Conservation (phyloP, 2,888 invertebrate genomes). For the Mylabris sibirica region DNA sequence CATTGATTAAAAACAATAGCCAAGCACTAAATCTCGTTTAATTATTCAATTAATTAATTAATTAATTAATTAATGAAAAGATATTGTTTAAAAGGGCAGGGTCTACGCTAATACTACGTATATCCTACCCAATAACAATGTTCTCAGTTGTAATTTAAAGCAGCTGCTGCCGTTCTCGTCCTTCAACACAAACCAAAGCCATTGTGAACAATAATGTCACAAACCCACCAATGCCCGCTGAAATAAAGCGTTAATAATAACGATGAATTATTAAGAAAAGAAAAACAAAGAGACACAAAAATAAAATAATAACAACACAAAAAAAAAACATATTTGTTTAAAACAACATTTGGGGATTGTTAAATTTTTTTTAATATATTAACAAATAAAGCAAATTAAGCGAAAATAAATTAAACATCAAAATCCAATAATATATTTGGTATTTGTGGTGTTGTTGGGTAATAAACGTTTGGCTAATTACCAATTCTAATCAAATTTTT, state of each 20-base stretch:
- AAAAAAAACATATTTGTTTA: constrained; percentile 16
- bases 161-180: constrained; percentile 56
- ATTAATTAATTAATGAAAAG: constrained; percentile 15
- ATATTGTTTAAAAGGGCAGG: constrained; percentile 21
- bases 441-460: constrained; percentile 38
- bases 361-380: constrained; percentile 24
- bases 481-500: constrained; percentile 18
- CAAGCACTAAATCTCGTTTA: constrained; percentile 46
- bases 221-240: constrained; percentile 58
- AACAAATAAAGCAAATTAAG: constrained; percentile 57
- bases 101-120: constrained; percentile 38
- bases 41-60: constrained; percentile 12
- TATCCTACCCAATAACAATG: constrained; percentile 53
- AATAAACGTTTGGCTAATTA: not conserved
- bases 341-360: constrained; percentile 18
- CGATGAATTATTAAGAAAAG: not conserved
- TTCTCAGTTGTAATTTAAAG: constrained; percentile 47
- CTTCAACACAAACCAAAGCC: constrained; percentile 60
- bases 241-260: constrained; percentile 55
- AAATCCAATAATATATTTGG: constrained; percentile 47
- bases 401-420: constrained; percentile 45
- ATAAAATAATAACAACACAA: constrained; percentile 30
- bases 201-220: constrained; percentile 60
- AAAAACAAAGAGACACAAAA: constrained; percentile 35
- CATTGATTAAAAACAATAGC: constrained; percentile 36